These are phyloP conservation scores for Ambastaia sidthimunki DNA, from an alignment of 2,797 vertebrate genomes.

Conservation along the genomic window DNA sequence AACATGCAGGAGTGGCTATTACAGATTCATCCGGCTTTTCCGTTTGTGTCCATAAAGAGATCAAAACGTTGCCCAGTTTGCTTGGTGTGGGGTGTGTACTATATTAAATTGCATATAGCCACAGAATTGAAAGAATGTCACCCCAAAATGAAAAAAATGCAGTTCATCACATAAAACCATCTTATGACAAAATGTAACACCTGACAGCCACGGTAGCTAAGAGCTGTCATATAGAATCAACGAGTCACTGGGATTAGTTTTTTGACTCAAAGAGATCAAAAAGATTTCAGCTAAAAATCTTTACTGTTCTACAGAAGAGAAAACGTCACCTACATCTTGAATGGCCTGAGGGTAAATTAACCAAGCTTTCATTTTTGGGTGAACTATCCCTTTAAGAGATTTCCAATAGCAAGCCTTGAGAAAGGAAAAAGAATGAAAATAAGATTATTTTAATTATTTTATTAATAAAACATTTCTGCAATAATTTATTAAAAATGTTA, in stretches of 20 bases:
- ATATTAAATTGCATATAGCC: neutral
- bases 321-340: too few relatives aligned
- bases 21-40: conserved; percentile 56
- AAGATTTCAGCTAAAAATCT: too few relatives aligned
- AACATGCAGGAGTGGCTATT: conserved; percentile 60
- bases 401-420: neutral
- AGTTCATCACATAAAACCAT: too few relatives aligned
- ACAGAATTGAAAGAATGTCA: too few relatives aligned
- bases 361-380: neutral
- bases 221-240: too few relatives aligned
- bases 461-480: conserved; percentile 89
- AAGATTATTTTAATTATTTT: conserved; percentile 77
- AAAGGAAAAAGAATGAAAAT: conserved; percentile 29
- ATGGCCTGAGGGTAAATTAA: too few relatives aligned
- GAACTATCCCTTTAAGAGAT: neutral
- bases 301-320: too few relatives aligned
- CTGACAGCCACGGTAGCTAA: too few relatives aligned
- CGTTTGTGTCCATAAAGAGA: conserved; percentile 27
- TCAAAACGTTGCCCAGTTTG: conserved; percentile 13
- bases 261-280: too few relatives aligned
- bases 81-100: neutral
- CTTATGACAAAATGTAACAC: too few relatives aligned
- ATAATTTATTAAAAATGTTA: conserved; percentile 89
- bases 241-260: too few relatives aligned
- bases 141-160: too few relatives aligned